phyloP scores from a whole-genome alignment of 2,888 invertebrate species.

The Dynastes tityus region DNA sequence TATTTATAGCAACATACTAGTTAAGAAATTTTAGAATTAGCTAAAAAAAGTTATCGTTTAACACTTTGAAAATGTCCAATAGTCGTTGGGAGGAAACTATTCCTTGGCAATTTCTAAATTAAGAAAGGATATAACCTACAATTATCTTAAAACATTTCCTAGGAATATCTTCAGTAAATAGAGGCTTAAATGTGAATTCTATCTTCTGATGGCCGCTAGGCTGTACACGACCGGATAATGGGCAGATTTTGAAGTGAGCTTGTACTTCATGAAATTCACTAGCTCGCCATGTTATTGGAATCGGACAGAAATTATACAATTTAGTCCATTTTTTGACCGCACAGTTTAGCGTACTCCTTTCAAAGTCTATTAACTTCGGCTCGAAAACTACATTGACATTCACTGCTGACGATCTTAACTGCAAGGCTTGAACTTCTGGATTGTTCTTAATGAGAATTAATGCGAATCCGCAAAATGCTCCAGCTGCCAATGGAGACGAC shows the following conservation, averaged over 20 bases:
- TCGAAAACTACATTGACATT: constrained; percentile 71
- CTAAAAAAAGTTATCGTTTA: neutral
- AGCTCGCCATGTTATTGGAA: constrained; percentile 58
- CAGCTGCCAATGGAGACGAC: constrained; percentile 64
- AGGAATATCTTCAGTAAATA: constrained; percentile 69
- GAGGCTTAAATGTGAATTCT: constrained; percentile 72
- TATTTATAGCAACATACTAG: neutral
- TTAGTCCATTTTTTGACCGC: constrained; percentile 71
- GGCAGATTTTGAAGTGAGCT: constrained; percentile 55
- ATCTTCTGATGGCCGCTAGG: constrained; percentile 72
- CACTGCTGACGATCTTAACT: constrained; percentile 73
- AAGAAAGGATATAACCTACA: constrained; percentile 62
- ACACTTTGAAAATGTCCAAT: neutral
- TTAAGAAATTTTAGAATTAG: neutral
- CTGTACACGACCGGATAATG: constrained; percentile 69
- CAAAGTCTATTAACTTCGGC: constrained; percentile 71
- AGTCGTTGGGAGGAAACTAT: neutral
- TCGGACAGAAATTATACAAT: constrained; percentile 74
- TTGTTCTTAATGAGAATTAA: constrained; percentile 73
- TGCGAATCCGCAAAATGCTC: constrained; percentile 63
- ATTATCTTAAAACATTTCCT: constrained; percentile 70
- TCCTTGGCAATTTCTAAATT: neutral
- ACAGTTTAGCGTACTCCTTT: constrained; percentile 73
- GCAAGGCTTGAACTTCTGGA: constrained; percentile 73
- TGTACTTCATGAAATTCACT: constrained; percentile 22